phyloP scores from a whole-genome alignment of 2,113 vertebrate species.

The Ascaphus truei region DNA sequence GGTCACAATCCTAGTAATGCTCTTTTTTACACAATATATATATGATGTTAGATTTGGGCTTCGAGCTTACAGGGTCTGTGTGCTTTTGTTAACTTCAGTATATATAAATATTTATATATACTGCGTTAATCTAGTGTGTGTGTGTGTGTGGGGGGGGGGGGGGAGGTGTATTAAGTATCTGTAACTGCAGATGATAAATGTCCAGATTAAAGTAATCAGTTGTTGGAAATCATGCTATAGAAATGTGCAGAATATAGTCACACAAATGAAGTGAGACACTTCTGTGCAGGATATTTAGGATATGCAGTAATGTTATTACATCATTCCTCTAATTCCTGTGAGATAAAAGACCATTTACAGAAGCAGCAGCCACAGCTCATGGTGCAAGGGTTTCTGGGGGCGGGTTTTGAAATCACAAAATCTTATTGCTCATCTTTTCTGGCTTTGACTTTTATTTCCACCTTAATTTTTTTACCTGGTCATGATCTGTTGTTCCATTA shows the following conservation, averaged over 20 bases:
- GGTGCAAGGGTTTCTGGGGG: conserved; percentile 43
- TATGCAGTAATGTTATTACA: conserved; percentile 33
- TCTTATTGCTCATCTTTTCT: conserved; percentile 55
- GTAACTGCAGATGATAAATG: neutral
- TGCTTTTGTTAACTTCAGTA: too few species aligned
- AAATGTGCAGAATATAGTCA: conserved; percentile 9
- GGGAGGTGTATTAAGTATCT: conserved; percentile 11
- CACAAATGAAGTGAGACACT: conserved; percentile 30
- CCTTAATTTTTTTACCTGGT: conserved; percentile 98
- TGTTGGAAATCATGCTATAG: conserved; percentile 2
- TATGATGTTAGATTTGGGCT: too few species aligned
- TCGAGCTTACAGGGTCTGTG: too few species aligned
- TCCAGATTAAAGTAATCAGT: neutral
- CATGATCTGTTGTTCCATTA: conserved; percentile 96
- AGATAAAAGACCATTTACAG: conserved; percentile 35
- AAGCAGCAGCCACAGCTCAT: conserved; percentile 44
- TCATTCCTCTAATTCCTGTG: conserved; percentile 40
- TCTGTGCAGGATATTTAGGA: conserved; percentile 31
- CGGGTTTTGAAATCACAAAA: conserved; percentile 33
- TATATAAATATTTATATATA: too few species aligned
- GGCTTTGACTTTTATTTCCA: conserved; percentile 84
- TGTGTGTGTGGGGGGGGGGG: too few species aligned
- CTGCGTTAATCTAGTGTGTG: too few species aligned
- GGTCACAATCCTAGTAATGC: too few species aligned
- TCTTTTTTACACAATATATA: too few species aligned